phyloP scores from a whole-genome alignment of 1,140 invertebrate species.

The Drosophila littoralis region DNA sequence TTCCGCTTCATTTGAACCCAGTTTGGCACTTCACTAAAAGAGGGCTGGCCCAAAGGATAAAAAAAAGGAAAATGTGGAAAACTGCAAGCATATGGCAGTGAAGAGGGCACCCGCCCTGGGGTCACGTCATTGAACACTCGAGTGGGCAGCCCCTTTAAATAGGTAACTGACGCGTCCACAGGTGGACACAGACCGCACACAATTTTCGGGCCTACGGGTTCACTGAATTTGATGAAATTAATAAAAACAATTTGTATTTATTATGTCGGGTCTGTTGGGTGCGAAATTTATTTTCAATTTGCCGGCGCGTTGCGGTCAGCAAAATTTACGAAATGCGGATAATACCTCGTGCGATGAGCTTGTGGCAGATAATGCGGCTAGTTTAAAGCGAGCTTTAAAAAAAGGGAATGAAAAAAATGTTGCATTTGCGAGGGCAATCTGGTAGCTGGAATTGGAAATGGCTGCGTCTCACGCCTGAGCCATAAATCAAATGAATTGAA shows the following conservation, averaged over 20 bases:
- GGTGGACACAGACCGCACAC: conserved; percentile 46
- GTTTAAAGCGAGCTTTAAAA: conserved; percentile 31
- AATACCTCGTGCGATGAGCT: background rate
- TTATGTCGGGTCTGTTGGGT: conserved; percentile 37
- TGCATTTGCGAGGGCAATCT: conserved; percentile 8
- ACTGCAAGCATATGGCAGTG: background rate
- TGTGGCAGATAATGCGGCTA: background rate
- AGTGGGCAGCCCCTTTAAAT: conserved; percentile 39
- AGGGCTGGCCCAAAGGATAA: background rate
- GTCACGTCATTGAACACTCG: conserved; percentile 64
- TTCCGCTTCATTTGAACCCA: conserved; percentile 64
- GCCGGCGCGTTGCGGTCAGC: conserved; percentile 45
- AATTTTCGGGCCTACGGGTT: conserved; percentile 62
- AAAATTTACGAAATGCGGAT: conserved; percentile 17
- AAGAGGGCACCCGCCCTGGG: conserved; percentile 4
- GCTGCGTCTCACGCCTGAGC: conserved; percentile 55
- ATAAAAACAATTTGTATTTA: conserved; percentile 74
- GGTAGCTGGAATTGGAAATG: conserved; percentile 33
- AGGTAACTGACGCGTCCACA: conserved; percentile 28
- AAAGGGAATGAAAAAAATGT: background rate
- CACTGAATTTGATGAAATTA: conserved; percentile 73
- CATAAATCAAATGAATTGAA: conserved; percentile 79
- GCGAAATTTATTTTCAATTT: conserved; percentile 70
- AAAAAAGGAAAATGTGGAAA: conserved; percentile 27
- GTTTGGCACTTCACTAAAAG: conserved; percentile 21